phyloP scores from a whole-genome alignment of 2,797 vertebrate species.

The Peromyscus attwateri region DNA sequence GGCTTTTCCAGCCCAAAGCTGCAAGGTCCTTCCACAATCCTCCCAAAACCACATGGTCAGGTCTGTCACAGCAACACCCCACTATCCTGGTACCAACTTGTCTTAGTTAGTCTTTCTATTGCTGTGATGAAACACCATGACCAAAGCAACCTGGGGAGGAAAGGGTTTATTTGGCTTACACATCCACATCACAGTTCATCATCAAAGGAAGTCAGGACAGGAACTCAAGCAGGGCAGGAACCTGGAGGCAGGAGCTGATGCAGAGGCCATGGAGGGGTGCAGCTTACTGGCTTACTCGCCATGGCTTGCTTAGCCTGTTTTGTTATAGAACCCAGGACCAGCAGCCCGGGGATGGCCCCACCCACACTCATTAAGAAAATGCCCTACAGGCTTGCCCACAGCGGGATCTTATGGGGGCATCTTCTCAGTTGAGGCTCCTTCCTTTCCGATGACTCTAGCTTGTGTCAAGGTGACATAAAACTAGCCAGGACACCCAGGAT shows the following conservation, averaged over 20 bases:
- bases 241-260: neutral
- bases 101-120: neutral
- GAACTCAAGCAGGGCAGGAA: neutral
- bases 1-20: neutral
- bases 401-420: neutral
- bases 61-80: neutral
- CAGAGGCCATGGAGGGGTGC: neutral
- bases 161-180: neutral
- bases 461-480: neutral
- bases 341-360: neutral
- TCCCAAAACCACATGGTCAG: neutral
- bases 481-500: too few species aligned
- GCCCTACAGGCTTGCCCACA: neutral
- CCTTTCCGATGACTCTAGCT: neutral
- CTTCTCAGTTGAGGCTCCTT: neutral
- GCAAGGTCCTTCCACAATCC: neutral
- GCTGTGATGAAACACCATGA: neutral
- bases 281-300: neutral
- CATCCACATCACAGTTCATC: neutral
- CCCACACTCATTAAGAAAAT: neutral
- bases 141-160: neutral
- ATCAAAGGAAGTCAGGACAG: neutral
- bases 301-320: neutral
- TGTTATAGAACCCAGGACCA: neutral
- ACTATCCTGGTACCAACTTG: neutral